Evolutionary conservation across 2,797 vertebrate genomes (phyloP).

Genomic region (Bradypus variegatus): DNA sequence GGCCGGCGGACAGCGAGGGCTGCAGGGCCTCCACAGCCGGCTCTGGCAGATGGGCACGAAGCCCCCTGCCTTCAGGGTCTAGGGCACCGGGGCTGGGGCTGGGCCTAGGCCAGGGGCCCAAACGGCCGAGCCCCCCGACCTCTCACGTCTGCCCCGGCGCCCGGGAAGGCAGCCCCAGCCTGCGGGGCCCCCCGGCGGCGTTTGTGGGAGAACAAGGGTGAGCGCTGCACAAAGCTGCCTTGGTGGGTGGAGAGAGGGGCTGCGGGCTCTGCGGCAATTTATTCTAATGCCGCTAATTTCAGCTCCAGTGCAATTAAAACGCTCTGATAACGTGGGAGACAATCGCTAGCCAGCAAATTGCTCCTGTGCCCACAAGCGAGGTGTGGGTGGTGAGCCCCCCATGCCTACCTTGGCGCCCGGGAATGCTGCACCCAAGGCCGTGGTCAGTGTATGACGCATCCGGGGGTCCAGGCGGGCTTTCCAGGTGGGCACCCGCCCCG

Average conservation of each 20-base stretch:
- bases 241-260: conserved; percentile 92
- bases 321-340: conserved; percentile 92
- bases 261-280: conserved; percentile 89
- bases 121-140: not conserved
- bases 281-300: conserved; percentile 97
- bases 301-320: conserved; percentile 97
- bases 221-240: conserved; percentile 90
- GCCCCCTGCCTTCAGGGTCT: not conserved
- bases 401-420: conserved; percentile 81
- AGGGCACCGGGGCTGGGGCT: rapidly evolving
- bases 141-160: not conserved
- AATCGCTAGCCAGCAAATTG: conserved; percentile 85
- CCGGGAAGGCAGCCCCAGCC: not conserved
- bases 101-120: rapidly evolving
- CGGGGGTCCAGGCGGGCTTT: not conserved
- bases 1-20: not conserved
- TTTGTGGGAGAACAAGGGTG: conserved; percentile 93
- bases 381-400: conserved; percentile 88
- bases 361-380: conserved; percentile 91
- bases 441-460: not conserved
- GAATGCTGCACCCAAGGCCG: not conserved
- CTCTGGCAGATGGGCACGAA: not conserved
- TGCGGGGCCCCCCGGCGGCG: conserved; percentile 74
- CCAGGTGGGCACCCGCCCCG: conserved; percentile 31
- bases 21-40: not conserved